Conservation (phyloP, 2,888 invertebrate species). For the Acanthoscelides obtectus region DNA sequence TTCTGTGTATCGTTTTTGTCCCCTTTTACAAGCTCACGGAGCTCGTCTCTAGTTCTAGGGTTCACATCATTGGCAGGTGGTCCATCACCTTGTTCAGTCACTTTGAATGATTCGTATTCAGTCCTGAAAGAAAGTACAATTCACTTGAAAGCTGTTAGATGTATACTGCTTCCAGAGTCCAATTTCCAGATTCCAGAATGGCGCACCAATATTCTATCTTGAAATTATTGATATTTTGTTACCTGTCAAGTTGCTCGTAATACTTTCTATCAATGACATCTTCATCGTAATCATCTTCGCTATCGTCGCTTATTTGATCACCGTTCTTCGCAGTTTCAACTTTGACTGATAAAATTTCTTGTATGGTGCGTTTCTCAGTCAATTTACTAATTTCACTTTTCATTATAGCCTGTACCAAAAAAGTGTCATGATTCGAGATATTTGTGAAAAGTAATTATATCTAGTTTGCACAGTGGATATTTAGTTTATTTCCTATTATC, state of each 20-base stretch:
- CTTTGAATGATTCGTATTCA: constrained; percentile 7
- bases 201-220: too few relatives aligned
- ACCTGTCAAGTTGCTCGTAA: background rate
- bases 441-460: too few relatives aligned
- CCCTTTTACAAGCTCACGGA: constrained; percentile 20
- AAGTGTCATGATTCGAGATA: too few relatives aligned
- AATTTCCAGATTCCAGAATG: too few relatives aligned
- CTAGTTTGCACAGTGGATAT: too few relatives aligned
- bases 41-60: background rate
- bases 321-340: background rate
- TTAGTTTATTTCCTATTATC: too few relatives aligned
- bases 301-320: constrained; percentile 1
- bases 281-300: constrained; percentile 6
- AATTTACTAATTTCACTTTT: constrained; percentile 9
- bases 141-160: background rate
- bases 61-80: background rate
- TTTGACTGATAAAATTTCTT: constrained; percentile 11
- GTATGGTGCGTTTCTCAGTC: constrained; percentile 6
- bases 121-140: constrained; percentile 4
- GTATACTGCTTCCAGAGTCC: too few relatives aligned
- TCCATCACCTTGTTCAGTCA: constrained; percentile 16
- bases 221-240: too few relatives aligned
- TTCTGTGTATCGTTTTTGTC: constrained; percentile 4
- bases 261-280: background rate
- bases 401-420: constrained; percentile 9